These are phyloP conservation scores for Rhyacophila evoluta DNA, from an alignment of 2,888 invertebrate genomes.

Conservation along the genomic window DNA sequence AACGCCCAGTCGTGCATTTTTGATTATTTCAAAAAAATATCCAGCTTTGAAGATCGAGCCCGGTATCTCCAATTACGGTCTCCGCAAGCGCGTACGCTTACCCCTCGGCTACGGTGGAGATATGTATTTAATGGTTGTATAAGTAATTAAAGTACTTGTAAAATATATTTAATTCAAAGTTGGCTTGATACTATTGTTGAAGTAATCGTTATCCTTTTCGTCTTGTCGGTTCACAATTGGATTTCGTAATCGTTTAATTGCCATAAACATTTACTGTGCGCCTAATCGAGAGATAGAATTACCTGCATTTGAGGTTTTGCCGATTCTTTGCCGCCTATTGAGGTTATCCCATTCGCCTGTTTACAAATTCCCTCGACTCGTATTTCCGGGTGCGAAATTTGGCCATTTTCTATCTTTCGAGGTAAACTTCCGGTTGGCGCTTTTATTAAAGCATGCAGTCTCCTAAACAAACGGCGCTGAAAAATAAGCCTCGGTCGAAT, in stretches of 20 bases:
- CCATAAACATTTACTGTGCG: conserved; percentile 30
- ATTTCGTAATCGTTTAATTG: neutral
- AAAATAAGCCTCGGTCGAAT: neutral
- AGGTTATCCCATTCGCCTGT: conserved; percentile 31
- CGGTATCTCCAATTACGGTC: too few relatives aligned
- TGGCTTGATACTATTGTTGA: too few relatives aligned
- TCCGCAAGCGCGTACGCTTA: too few relatives aligned
- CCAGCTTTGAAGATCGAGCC: too few relatives aligned
- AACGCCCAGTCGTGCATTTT: too few relatives aligned
- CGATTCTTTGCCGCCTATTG: conserved; percentile 16
- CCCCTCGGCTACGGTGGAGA: too few relatives aligned
- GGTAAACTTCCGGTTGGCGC: neutral
- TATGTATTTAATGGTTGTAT: neutral
- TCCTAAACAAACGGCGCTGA: neutral
- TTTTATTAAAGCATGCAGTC: neutral
- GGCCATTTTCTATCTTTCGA: conserved; percentile 8
- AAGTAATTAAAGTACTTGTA: too few relatives aligned
- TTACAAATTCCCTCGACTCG: conserved; percentile 37
- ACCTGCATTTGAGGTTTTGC: conserved; percentile 44
- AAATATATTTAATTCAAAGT: too few relatives aligned
- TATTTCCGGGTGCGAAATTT: neutral
- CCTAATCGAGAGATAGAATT: conserved; percentile 22
- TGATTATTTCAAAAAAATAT: too few relatives aligned
- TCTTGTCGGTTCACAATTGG: neutral
- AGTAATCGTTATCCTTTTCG: too few relatives aligned